These are phyloP conservation scores for Ursus arctos DNA, from an alignment of 2,113 vertebrate species.

Conservation along the genomic window DNA sequence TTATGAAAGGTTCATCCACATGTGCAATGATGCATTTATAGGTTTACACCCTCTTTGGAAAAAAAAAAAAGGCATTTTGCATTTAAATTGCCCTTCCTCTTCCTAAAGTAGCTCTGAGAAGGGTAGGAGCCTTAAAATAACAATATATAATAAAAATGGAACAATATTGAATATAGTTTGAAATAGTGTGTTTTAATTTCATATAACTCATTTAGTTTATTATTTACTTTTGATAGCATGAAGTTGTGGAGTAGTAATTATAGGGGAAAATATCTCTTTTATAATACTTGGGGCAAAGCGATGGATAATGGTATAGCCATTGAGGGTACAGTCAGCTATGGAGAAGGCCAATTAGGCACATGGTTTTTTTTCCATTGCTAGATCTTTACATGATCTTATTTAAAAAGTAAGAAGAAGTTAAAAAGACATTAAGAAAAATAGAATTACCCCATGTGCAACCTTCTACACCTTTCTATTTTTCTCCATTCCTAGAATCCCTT, in stretches of 20 bases:
- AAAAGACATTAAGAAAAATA: background rate
- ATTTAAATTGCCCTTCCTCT: conserved; percentile 79
- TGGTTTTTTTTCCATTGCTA: background rate
- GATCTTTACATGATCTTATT: background rate
- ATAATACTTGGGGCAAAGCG: background rate
- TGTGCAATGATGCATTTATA: conserved; percentile 80
- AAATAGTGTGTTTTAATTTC: conserved; percentile 56
- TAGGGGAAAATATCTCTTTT: background rate
- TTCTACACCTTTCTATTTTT: background rate
- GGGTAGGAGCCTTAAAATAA: conserved; percentile 9
- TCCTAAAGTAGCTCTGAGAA: conserved; percentile 37
- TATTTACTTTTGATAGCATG: conserved; percentile 8
- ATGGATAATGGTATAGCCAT: background rate
- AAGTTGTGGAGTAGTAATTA: background rate
- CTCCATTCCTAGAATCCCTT: background rate
- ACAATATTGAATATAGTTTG: conserved; percentile 2
- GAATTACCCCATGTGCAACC: background rate
- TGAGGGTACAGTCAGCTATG: background rate
- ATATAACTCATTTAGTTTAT: conserved; percentile 17
- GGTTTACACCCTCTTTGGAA: conserved; percentile 78
- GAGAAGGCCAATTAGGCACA: background rate
- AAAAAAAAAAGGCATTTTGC: conserved; percentile 76
- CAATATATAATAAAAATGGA: conserved; percentile 3
- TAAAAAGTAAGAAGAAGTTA: background rate
- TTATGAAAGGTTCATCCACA: conserved; percentile 79